Conservation (phyloP, 1,140 invertebrate species). For the Campoletis sonorensis region DNA sequence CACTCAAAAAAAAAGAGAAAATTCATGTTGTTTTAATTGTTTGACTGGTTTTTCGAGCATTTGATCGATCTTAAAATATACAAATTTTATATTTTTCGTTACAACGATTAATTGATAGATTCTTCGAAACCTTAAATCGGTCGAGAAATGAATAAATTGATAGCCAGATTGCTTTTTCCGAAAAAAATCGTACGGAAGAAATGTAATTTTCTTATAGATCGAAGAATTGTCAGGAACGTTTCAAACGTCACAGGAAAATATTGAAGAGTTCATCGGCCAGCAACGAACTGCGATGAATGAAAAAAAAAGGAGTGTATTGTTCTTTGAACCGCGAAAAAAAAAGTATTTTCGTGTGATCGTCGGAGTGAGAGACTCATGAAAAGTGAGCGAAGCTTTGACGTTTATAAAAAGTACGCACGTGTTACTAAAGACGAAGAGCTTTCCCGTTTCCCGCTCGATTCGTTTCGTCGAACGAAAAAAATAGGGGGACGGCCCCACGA, state of each 20-base stretch:
- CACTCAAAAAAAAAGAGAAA: no score
- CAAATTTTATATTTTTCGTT: no score
- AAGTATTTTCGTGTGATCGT: background rate
- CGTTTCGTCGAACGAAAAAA: background rate
- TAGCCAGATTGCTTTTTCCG: background rate
- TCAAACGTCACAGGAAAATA: background rate
- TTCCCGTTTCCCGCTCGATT: background rate
- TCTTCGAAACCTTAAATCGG: no score
- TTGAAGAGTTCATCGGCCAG: slow-evolving; percentile 56
- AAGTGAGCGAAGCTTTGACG: background rate
- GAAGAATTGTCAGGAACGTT: background rate
- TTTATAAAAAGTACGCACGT: background rate
- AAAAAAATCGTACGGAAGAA: no score
- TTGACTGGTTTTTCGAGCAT: no score
- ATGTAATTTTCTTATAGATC: no score
- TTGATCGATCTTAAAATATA: no score
- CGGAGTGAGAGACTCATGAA: background rate
- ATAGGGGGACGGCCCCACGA: background rate
- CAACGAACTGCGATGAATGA: slow-evolving; percentile 51
- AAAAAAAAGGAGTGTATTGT: slow-evolving; percentile 46
- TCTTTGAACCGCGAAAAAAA: background rate
- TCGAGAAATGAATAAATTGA: no score
- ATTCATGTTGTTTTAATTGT: no score
- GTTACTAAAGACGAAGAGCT: background rate
- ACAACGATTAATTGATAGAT: no score